Base-by-base conservation (phyloP, 64 coral and sea anemone species). In the Porites lutea region DNA sequence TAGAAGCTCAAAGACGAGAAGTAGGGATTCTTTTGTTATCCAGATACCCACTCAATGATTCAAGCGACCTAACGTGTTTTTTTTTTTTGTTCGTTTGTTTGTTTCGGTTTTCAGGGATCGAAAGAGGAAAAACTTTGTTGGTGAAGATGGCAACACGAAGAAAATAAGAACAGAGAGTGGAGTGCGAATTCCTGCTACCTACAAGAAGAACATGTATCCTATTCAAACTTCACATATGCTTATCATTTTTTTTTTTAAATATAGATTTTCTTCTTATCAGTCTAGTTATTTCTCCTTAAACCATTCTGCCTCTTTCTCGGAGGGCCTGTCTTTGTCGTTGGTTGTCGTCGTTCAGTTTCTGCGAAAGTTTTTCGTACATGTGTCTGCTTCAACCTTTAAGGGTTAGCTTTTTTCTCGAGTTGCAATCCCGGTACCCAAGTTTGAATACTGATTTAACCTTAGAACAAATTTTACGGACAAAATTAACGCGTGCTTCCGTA, bases 121-220 rank as follows among this genome's bases (percentile, higher is more conserved):
- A 8, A 99, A 99, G 85, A 74, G 97, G 65, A 99, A 99, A 77
- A 89, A 79, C 52, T 99, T 88, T 79, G 72, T 99, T 27, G 94
- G 94, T 3, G 67, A 59, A n/a, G 94, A 99, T 47, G 97, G 92
- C 66, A 87, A 94, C 45, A 91, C 81, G 47, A 94, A 95, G 37
- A 93, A 93, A 86, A 94, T 99, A 44, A 91, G 82, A 73, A 99
- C 97, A 10, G 97, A 99, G 72, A 99, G 97, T 88, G 97, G 97
- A 19, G 83, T 92, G 46, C 85, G 82, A 45, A 99, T 99, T 72
- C 97, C 97, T 27, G 82, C 97, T 4, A 77, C 97, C 6, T 99
- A 96, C 83, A 99, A 86, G 65, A 99, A 91, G 53, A 95, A 96
- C 54, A 64, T 96, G 94, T 99, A 98, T 95, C 93, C 93, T 83